phyloP scores from a whole-genome alignment of 53 echinoderm and acorn worm species.

The Crossaster papposus region DNA sequence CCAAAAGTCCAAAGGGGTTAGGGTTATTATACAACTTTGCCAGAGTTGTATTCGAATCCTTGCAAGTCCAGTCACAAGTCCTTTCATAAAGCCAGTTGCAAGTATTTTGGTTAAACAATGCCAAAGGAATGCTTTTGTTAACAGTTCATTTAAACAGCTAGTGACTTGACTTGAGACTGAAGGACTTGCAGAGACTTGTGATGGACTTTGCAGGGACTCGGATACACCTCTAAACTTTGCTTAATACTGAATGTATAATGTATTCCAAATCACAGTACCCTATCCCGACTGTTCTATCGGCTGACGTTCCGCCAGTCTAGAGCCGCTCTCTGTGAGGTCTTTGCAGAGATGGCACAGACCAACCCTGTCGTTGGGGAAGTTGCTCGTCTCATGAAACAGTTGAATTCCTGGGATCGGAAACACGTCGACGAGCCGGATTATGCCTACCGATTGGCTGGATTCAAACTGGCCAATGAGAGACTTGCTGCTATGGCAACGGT shows the following conservation, averaged over 20 bases:
- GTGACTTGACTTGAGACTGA: too few species aligned
- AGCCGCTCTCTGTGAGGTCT: slow-evolving; percentile 65
- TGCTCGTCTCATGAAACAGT: slow-evolving; percentile 59
- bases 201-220: too few species aligned
- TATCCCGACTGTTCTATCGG: slow-evolving; percentile 81
- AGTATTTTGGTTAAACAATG: too few species aligned
- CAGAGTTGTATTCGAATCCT: too few species aligned
- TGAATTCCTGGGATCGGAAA: slow-evolving; percentile 91
- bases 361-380: slow-evolving; percentile 63
- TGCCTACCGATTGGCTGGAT: slow-evolving; percentile 69
- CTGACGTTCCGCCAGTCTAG: slow-evolving; percentile 75
- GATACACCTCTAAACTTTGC: too few species aligned
- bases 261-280: slow-evolving; percentile 40
- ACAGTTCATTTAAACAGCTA: too few species aligned
- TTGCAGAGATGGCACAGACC: slow-evolving; percentile 77
- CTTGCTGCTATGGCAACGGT: slow-evolving; percentile 62
- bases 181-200: too few species aligned
- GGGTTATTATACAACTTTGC: too few species aligned
- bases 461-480: slow-evolving; percentile 70
- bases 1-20: too few species aligned
- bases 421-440: slow-evolving; percentile 89
- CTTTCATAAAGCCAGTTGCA: too few species aligned
- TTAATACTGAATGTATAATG: neutral
- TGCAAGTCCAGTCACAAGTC: too few species aligned
- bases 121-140: too few species aligned